Percentiles rank a stretch among this genome's conserved stretches.
Conservation (phyloP, 2,888 invertebrate species). For the Chymomyza caudatula region DNA sequence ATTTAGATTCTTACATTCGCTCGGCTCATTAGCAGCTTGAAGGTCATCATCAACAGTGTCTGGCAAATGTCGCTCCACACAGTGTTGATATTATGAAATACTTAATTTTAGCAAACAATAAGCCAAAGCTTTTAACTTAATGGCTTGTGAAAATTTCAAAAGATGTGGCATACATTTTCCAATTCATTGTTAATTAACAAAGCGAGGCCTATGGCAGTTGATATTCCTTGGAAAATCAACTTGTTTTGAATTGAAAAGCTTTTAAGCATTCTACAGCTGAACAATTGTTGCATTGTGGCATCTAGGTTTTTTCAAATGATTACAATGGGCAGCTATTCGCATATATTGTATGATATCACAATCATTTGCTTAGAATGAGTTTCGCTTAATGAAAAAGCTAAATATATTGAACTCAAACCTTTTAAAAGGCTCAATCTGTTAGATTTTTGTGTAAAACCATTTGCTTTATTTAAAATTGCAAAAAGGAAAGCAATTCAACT, state of each 20-base stretch:
- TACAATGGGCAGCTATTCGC: background rate
- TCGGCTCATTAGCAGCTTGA: background rate
- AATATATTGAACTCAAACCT: too few relatives aligned
- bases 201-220: background rate
- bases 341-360: too few relatives aligned
- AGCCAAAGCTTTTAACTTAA: conserved; percentile 3
- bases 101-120: background rate
- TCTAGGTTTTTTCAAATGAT: background rate
- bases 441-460: too few relatives aligned
- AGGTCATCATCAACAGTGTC: background rate
- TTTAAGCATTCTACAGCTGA: background rate
- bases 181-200: conserved; percentile 4
- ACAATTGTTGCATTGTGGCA: background rate
- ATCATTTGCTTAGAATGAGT: background rate
- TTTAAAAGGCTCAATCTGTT: too few relatives aligned
- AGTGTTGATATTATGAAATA: background rate
- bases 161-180: background rate
- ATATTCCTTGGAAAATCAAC: background rate
- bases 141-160: background rate
- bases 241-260: background rate
- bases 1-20: background rate
- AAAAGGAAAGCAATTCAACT: too few relatives aligned
- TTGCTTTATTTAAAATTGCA: too few relatives aligned
- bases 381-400: too few relatives aligned
- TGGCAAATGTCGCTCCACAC: background rate